phyloP scores from a whole-genome alignment of 2,888 invertebrate species.

The Drosophila mimica region DNA sequence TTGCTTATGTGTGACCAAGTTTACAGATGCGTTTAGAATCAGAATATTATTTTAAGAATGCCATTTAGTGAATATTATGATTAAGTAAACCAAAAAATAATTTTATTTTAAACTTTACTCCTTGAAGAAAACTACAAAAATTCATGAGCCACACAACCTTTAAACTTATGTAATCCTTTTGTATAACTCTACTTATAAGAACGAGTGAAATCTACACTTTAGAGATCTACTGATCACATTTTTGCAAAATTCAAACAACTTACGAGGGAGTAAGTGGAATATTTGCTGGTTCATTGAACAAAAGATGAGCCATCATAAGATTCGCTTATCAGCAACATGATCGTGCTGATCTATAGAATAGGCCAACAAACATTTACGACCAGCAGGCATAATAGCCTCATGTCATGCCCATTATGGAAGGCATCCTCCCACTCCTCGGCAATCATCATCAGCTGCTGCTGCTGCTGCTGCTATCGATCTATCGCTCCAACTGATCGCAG shows the following conservation, averaged over 20 bases:
- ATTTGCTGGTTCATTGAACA: constrained; percentile 11
- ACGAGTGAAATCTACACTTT: neutral
- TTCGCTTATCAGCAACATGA: constrained; percentile 22
- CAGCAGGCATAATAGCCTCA: constrained; percentile 63
- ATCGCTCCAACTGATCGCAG: constrained; percentile 39
- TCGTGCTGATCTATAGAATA: constrained; percentile 39
- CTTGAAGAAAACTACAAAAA: neutral
- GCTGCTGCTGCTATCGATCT: constrained; percentile 22
- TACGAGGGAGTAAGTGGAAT: neutral
- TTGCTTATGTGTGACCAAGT: neutral
- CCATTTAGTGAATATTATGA: neutral
- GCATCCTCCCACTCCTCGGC: constrained; percentile 14
- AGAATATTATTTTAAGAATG: neutral
- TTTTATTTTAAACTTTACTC: neutral
- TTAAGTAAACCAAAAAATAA: neutral
- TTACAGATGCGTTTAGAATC: neutral
- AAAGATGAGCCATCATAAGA: constrained; percentile 9
- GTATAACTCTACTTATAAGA: neutral
- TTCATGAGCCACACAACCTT: no score
- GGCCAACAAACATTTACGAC: constrained; percentile 36
- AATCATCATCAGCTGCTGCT: constrained; percentile 24
- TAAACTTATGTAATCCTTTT: neutral
- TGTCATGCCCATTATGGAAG: constrained; percentile 67
- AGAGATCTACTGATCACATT: neutral
- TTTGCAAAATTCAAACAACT: neutral